Base-by-base conservation (phyloP, 2,888 invertebrate genomes). In the Eilema caniola region DNA sequence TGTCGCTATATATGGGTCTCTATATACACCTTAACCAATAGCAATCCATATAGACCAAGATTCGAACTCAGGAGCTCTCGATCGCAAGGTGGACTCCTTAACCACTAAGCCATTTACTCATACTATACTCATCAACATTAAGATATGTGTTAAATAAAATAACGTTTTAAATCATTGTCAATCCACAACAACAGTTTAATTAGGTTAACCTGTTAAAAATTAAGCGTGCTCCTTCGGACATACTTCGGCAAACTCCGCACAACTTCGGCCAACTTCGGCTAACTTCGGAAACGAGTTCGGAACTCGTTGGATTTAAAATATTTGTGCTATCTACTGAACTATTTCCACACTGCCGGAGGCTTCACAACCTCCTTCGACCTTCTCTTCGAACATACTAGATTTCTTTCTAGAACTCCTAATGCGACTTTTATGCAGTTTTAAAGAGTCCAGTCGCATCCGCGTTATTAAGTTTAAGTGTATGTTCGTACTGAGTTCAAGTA, bases 161-260 rank as follows among this genome's bases (percentile, higher is more conserved):
- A 63, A 63, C 8, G 62, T 53, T 57, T 37, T 25, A 56, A 53
- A 56, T 72, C 71, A 67, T 67, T 33, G 73, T 5, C 60, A 71
- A 69, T 79, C 73, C 67, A 24, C 66, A 70, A 75, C 73, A 80
- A 77, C 75, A 81, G 68, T 84, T 81, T 85, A 86, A 86, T 86
- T 86, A 83, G 83, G 85, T 86, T 84, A 81, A 80, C 77, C 80
- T 76, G 77, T 73, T 73, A 83, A 80, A 75, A 82, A 81, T 79
- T 77, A 77, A 77, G 71, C 72, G 77, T 73, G 69, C 81, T 75
- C 66, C 74, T 72, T 74, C 69, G 69, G 75, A 80, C 78, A 78
- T 81, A 79, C 82, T 82, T 79, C 72, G 72, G 62, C 41, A 70
- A 78, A 79, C 75, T 80, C 33, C 83, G 75, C 59, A 8, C 59